These are phyloP conservation scores for Diloba caeruleocephala DNA, from an alignment of 2,888 invertebrate genomes.

Conservation along the genomic window DNA sequence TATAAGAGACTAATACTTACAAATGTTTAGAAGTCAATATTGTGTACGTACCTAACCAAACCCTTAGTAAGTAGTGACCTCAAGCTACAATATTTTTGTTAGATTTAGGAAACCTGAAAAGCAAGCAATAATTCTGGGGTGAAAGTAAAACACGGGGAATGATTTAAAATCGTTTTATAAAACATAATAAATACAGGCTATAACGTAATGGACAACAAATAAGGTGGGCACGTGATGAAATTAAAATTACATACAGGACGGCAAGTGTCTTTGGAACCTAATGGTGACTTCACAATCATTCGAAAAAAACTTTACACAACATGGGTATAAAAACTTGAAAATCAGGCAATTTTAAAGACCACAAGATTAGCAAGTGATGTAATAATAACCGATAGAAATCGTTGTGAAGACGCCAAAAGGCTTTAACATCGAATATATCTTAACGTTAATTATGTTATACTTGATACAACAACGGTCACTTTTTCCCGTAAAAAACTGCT, in stretches of 20 bases:
- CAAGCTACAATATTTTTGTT: too few species aligned
- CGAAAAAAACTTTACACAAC: not conserved
- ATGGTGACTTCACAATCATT: slow-evolving; percentile 45
- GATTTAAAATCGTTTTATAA: slow-evolving; percentile 81
- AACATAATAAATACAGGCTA: slow-evolving; percentile 87
- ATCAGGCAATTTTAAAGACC: not conserved
- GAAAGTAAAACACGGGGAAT: slow-evolving; percentile 16
- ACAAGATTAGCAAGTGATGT: not conserved
- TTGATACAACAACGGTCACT: slow-evolving; percentile 24
- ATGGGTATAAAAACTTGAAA: not conserved
- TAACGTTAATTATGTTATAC: slow-evolving; percentile 29
- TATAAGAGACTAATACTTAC: too few species aligned
- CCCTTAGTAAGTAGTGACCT: too few species aligned
- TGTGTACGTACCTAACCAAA: too few species aligned
- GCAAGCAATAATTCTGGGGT: not conserved
- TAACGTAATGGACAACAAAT: slow-evolving; percentile 80
- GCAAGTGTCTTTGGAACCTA: slow-evolving; percentile 73
- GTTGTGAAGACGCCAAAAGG: slow-evolving; percentile 40
- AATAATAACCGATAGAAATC: slow-evolving; percentile 2
- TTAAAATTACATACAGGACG: slow-evolving; percentile 74
- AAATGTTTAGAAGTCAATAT: too few species aligned
- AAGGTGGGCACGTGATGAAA: slow-evolving; percentile 79
- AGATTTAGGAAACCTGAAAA: not conserved
- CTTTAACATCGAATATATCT: slow-evolving; percentile 42
- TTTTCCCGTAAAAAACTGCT: slow-evolving; percentile 13